Conservation (phyloP, 2,113 vertebrate species). For the Epinephelus lanceolatus region DNA sequence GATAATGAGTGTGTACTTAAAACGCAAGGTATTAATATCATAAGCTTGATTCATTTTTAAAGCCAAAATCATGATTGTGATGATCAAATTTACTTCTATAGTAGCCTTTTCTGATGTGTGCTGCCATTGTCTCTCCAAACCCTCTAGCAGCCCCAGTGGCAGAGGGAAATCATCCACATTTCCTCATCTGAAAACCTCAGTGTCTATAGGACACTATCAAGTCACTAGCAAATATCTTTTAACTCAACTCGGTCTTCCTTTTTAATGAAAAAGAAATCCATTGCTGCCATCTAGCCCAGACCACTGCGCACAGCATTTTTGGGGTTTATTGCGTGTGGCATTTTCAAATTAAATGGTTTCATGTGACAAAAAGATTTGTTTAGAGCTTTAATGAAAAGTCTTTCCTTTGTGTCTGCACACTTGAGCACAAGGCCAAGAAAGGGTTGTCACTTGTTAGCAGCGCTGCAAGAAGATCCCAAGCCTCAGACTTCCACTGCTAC, state of each 20-base stretch:
- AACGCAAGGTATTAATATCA: neutral
- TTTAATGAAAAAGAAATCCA: neutral
- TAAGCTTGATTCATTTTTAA: rapidly evolving
- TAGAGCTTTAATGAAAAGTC: slow-evolving; percentile 44
- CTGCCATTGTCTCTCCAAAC: neutral
- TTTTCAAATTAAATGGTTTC: slow-evolving; percentile 26
- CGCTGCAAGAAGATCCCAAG: slow-evolving; percentile 37
- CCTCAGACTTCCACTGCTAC: slow-evolving; percentile 62
- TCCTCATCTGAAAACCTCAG: neutral
- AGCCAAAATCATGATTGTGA: neutral
- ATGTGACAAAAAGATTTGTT: slow-evolving; percentile 47
- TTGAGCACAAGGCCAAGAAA: slow-evolving; percentile 13
- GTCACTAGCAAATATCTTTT: neutral
- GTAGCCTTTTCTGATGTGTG: neutral
- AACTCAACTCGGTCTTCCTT: neutral
- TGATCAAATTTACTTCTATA: neutral
- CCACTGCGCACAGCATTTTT: neutral
- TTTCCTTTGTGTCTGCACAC: slow-evolving; percentile 17
- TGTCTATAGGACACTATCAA: neutral
- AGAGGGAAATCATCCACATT: neutral
- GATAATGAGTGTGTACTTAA: neutral
- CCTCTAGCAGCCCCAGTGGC: neutral
- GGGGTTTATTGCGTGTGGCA: neutral
- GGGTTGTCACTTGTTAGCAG: slow-evolving; percentile 40
- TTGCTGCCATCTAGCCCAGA: slow-evolving; percentile 19